Percentiles rank a stretch among this genome's conserved stretches.
phyloP scores from a whole-genome alignment of 2,113 vertebrate genomes.

The Pedetes capensis region DNA sequence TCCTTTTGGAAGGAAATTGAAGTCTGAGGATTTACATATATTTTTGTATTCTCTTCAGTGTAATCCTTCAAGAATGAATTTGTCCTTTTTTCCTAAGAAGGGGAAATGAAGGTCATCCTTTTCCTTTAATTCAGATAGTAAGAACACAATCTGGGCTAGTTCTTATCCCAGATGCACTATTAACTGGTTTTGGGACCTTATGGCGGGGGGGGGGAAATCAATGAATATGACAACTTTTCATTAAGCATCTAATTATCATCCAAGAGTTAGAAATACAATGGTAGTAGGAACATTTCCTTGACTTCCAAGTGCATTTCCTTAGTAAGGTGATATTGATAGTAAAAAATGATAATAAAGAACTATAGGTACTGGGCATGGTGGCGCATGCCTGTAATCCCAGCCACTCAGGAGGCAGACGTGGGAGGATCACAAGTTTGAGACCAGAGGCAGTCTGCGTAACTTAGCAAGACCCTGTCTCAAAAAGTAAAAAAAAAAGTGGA shows the following conservation, averaged over 20 bases:
- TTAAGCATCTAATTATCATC: not conserved
- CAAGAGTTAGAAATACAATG: not conserved
- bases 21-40: constrained; percentile 7
- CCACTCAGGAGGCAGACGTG: too few relatives aligned
- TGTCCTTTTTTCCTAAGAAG: not conserved
- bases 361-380: too few relatives aligned
- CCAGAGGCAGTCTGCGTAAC: too few relatives aligned
- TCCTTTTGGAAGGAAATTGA: not conserved
- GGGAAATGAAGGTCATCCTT: not conserved
- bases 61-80: not conserved
- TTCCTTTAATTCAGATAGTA: not conserved
- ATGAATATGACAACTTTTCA: constrained; percentile 30
- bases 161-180: not conserved
- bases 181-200: constrained; percentile 10
- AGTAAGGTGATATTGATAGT: not conserved
- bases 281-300: not conserved
- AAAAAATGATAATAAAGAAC: not conserved
- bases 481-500: too few relatives aligned
- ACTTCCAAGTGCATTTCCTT: not conserved
- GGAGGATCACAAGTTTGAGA: too few relatives aligned
- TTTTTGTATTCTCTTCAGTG: not conserved
- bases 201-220: not conserved
- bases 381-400: too few relatives aligned
- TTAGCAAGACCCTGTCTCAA: too few relatives aligned
- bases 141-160: not conserved